Evolutionary conservation across 2,888 invertebrate species (phyloP).

Genomic region (Celastrina argiolus): DNA sequence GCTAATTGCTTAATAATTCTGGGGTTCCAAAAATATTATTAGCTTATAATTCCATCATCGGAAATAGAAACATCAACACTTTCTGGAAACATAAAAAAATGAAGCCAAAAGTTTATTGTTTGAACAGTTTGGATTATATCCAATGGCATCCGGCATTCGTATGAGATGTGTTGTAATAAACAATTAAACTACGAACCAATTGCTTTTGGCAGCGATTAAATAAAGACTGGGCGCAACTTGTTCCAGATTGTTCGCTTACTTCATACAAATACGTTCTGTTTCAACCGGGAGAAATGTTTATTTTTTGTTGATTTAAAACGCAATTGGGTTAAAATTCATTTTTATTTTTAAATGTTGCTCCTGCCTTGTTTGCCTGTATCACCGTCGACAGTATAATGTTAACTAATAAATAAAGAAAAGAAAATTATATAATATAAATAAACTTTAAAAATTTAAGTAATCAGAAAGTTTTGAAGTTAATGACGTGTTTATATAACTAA

Average conservation of each 20-base stretch:
- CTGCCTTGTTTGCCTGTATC: no score
- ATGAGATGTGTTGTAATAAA: conserved; percentile 3
- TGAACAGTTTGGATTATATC: conserved; percentile 8
- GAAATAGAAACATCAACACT: neutral
- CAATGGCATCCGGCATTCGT: neutral
- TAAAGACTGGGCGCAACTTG: neutral
- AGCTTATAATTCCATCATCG: no score
- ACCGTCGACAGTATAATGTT: no score
- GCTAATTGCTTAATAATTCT: no score
- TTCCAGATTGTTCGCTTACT: neutral
- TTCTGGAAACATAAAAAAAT: neutral
- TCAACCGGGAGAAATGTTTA: neutral
- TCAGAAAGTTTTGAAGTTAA: no score
- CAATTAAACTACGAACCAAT: neutral
- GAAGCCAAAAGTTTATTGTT: neutral
- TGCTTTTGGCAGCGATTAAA: conserved; percentile 7
- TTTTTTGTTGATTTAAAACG: neutral
- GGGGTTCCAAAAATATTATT: no score
- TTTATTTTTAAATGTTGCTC: no score
- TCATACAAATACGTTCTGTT: neutral
- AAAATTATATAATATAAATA: no score
- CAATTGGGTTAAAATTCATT: neutral
- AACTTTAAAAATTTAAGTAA: no score
- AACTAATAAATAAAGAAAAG: no score
- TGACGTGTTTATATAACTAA: no score